A percentile compares a stretch with the other conserved stretches of the same genome.
phyloP scores from a whole-genome alignment of 2,888 invertebrate genomes.

The Acleris sparsana region DNA sequence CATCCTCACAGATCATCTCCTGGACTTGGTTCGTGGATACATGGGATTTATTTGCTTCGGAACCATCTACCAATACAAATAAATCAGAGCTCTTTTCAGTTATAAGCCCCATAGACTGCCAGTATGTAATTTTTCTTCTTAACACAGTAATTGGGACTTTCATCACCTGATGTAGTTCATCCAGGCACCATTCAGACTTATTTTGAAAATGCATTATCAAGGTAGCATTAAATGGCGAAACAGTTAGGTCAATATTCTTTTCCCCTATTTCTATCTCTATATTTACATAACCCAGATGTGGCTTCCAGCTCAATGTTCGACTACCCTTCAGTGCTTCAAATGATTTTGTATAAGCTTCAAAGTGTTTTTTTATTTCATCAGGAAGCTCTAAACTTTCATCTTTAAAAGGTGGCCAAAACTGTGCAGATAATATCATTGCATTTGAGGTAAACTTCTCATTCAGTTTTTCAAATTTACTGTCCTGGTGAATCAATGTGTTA shows the following conservation, averaged over 20 bases:
- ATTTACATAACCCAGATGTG: constrained; percentile 95
- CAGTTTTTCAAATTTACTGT: constrained; percentile 79
- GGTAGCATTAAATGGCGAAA: constrained; percentile 96
- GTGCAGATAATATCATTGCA: constrained; percentile 97
- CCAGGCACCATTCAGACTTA: constrained; percentile 92
- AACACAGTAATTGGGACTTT: constrained; percentile 94
- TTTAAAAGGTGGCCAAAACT: constrained; percentile 99
- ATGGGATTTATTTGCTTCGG: constrained; percentile 80
- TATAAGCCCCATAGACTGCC: constrained; percentile 96
- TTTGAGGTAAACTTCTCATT: constrained; percentile 72
- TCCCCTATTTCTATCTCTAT: constrained; percentile 95
- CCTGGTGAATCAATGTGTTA: constrained; percentile 92
- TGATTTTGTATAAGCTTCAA: constrained; percentile 93
- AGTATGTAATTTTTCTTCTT: constrained; percentile 94
- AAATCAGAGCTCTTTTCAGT: constrained; percentile 89
- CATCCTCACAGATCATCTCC: constrained; percentile 92
- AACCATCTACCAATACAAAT: constrained; percentile 88
- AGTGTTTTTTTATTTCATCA: constrained; percentile 89
- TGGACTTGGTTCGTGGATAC: constrained; percentile 81
- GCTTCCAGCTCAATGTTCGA: constrained; percentile 96
- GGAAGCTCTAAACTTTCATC: constrained; percentile 96
- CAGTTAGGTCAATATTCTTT: constrained; percentile 90
- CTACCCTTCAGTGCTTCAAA: constrained; percentile 96
- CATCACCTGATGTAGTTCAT: constrained; percentile 92
- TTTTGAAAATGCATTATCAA: constrained; percentile 96